A percentile compares a stretch with the other conserved stretches of the same genome.
phyloP scores from a whole-genome alignment of 2,888 invertebrate species.

The Calameuta idolon region DNA sequence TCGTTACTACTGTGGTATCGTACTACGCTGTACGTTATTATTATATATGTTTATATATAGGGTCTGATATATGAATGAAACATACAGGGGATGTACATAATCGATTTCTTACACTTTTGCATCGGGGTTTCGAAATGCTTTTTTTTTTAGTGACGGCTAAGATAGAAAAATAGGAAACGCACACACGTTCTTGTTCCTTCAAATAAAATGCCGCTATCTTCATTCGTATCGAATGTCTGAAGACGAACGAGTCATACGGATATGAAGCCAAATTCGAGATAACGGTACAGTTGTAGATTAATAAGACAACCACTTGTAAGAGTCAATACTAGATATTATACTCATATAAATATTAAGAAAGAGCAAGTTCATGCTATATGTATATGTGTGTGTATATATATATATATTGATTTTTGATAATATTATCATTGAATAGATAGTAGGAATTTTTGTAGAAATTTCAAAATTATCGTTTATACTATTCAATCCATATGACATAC shows the following conservation, averaged over 20 bases:
- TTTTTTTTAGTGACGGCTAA: not conserved
- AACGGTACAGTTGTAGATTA: not conserved
- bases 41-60: too few relatives aligned
- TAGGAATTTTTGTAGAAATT: not conserved
- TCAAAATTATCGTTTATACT: not conserved
- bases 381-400: too few relatives aligned
- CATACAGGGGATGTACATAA: not conserved
- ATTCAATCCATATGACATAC: not conserved
- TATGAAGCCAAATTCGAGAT: not conserved
- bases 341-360: not conserved
- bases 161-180: not conserved
- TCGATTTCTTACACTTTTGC: not conserved
- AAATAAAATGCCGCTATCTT: not conserved
- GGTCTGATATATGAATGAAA: not conserved
- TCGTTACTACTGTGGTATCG: not conserved
- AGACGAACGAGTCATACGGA: not conserved
- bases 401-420: not conserved
- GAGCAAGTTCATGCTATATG: not conserved
- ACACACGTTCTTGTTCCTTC: not conserved
- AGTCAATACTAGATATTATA: not conserved
- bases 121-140: not conserved
- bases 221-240: not conserved
- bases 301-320: not conserved
- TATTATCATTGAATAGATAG: not conserved
- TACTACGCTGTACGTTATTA: not conserved